phyloP scores from a whole-genome alignment of 2,113 vertebrate genomes.

The Leptocoma aspasia region DNA sequence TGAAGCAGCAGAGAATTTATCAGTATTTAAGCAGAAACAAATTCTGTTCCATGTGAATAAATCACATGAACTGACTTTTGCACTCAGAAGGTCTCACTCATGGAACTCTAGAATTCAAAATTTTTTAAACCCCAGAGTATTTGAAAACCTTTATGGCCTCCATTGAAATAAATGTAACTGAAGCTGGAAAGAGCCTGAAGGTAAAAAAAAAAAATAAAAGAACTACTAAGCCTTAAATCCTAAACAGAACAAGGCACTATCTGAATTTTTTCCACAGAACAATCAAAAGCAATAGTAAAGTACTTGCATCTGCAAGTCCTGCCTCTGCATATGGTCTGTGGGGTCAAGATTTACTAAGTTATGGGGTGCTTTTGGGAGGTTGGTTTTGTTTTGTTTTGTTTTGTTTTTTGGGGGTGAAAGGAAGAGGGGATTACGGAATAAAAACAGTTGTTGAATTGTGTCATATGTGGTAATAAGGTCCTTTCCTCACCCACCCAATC shows the following conservation, averaged over 20 bases:
- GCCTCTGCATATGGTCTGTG: not conserved
- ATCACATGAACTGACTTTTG: not conserved
- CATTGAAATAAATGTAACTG: not conserved
- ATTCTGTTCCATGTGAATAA: not conserved
- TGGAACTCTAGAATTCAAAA: not conserved
- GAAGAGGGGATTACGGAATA: not conserved
- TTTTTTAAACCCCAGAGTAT: not conserved
- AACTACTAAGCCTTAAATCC: not conserved
- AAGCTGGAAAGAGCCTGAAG: not conserved
- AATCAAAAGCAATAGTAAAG: not conserved
- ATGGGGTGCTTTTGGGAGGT: not conserved
- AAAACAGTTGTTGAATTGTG: not conserved
- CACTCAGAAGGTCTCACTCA: not conserved
- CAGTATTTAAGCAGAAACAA: conserved; percentile 38
- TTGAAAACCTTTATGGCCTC: not conserved
- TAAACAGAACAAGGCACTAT: not conserved
- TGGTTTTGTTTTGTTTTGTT: not conserved
- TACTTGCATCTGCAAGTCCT: too few relatives aligned
- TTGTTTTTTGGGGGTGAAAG: not conserved
- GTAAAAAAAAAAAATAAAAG: not conserved
- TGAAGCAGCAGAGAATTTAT: conserved; percentile 14
- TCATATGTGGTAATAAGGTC: not conserved
- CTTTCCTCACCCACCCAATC: not conserved
- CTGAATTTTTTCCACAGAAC: not conserved
- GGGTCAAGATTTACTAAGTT: not conserved